Base-by-base conservation (phyloP, 1,140 invertebrate genomes). In the Orius laevigatus region DNA sequence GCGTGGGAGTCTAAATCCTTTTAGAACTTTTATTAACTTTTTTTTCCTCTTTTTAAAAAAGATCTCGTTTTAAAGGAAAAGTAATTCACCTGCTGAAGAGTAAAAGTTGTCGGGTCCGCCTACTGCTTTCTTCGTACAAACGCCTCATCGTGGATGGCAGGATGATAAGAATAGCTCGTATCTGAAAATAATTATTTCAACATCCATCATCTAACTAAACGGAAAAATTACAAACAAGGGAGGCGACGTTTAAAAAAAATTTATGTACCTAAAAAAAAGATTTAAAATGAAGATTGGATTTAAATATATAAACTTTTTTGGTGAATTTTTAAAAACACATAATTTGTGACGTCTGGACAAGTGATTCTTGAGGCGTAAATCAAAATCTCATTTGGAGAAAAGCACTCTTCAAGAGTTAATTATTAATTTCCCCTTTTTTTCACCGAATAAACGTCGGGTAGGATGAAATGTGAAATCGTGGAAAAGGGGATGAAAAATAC, bases 61-160 rank as follows among this genome's bases (percentile, higher is more conserved):
- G 3, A 25, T 25, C 3, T 3, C 25, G 3, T 25, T 25, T 25
- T 25, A n/a, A n/a, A n/a, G n/a, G n/a, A n/a, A n/a, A n/a, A n/a
- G n/a, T n/a, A n/a, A n/a, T n/a, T n/a, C n/a, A 89, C 85, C 79
- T 91, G 89, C 69, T 95, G 91, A 48, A 95, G 66, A 4, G 91
- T 96, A 67, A 98, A 97, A 8, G 93, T 98, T 11, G 93, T 98
- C 55, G 93, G 70, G 68, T 97, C 97, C 55, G 93, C 66, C 46
- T 93, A 72, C 62, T 98, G 92, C 65, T 97, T 97, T 58, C 93
- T 72, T 55, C 92, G 73, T 34, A 94, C 89, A 70, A 96, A 96
- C 8, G 88, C 87, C 66, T 97, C 92, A 70, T 97, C 91, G 65
- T 93, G 89, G 42, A 94, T 81, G n/a, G 84, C 83, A 51, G 87